Base-by-base conservation (phyloP, 2,797 vertebrate genomes). In the Scolopax bukidnonensis region DNA sequence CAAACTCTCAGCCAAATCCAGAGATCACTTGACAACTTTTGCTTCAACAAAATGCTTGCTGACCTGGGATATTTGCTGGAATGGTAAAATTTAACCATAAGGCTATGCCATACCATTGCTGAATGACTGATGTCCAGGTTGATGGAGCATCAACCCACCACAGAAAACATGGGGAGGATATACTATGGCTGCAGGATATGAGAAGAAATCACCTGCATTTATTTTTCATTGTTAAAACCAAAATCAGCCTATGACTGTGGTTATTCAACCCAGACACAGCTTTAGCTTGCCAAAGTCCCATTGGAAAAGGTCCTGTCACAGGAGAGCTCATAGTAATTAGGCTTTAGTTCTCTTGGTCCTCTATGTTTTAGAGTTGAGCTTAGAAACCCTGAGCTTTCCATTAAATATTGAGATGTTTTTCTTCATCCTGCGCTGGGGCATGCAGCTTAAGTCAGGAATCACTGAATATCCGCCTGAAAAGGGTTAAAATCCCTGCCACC, bases 241-340 rank as follows among this genome's bases (percentile, higher is more conserved):
- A 51, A n/a, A 71, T 36, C 76, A 84, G 28, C 50, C 61, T 43
- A 24, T 59, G 73, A 76, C 59, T 75, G 20, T 30, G 19, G 25
- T 78, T 84, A 33, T 59, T 47, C 63, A 69, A 59, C 4, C 61
- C 73, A 91, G 91, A 92, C 70, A 71, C 57, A 50, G 47, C 50
- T 30, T 19, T 3, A 89, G 40, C 67, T 94, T 70, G 87, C 89
- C 93, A 93, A 86, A 90, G 82, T 69, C 89, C 67, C 80, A 7
- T 18, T 75, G 80, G 84, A 91, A 92, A 87, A 61, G 57, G 19
- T 17, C n/a, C 51, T 82, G 57, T 20, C 41, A 13, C 33, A 18
- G 67, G 17, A 83, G 24, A 54, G 6, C 11, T 87, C 67, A 16
- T 10, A 57, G 61, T 32, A 71, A 86, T 82, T 33, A 40, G 53